Base-by-base conservation (phyloP, 35 echinoderm and acorn worm genomes). In the Patiria miniata region DNA sequence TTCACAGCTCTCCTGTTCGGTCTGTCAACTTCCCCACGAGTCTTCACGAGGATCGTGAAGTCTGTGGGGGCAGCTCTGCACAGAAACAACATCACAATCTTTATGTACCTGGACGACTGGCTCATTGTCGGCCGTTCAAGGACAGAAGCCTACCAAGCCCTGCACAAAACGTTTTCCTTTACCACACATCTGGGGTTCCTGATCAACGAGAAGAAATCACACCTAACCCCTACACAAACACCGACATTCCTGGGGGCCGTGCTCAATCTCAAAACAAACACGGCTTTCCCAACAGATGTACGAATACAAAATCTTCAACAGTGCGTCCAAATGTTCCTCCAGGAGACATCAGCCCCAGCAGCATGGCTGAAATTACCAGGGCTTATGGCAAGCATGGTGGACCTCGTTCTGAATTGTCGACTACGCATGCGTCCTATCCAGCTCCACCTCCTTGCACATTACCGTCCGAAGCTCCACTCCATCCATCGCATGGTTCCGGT, bases 331-430 rank as follows among this genome's bases (percentile, higher is more conserved):
- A 19, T 68, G 60, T 68, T 68, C n/a, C 21, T 68, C n/a, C 8
- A 8, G n/a, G 60, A n/a, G n/a, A n/a, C 21, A 32, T 68, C n/a
- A 9, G 60, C 60, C 21, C 60, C 60, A 68, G 60, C 5, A 32
- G 77, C 40, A 79, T 83, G 80, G 79, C 39, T 90, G 26, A 23
- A 30, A 40, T 18, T 85, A 2, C 19, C 84, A 26, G 65, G 89
- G 10, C 82, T 55, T 0, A 68, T 90, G 82, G 65, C 80, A 22
- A 90, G 88, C 50, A 37, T 90, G 22, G 88, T 90, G 30, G 82
- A 90, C 19, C 22, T 90, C 15, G 65, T 90, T 10, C 40, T 34
- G 8, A 22, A 36, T 18, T 90, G 88, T 61, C 52, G 61, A 17
- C 38, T 51, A 1, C 39, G 61, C 5, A 84, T 90, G 80, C 54